phyloP scores from a whole-genome alignment of 2,797 vertebrate genomes.

The Phoebastria nigripes region DNA sequence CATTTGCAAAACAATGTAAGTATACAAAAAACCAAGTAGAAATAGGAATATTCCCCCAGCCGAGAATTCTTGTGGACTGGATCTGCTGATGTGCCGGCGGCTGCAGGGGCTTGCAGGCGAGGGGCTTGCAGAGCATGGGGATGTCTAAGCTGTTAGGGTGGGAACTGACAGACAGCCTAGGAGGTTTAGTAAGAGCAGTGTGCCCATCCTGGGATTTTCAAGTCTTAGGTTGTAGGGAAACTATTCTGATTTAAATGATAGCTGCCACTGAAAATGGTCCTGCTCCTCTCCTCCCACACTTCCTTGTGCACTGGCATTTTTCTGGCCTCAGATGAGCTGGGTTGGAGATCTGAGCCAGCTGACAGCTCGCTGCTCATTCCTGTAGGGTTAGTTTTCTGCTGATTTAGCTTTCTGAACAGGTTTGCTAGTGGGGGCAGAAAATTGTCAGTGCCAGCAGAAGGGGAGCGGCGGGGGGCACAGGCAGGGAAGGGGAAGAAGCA shows the following conservation, averaged over 20 bases:
- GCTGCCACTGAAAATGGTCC: not conserved
- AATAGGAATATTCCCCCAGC: not conserved
- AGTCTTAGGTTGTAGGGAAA: not conserved
- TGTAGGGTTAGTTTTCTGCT: constrained; percentile 33
- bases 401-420: constrained; percentile 36
- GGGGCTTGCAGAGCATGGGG: not conserved
- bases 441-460: constrained; percentile 8
- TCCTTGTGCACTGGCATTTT: constrained; percentile 14
- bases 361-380: not conserved
- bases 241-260: not conserved
- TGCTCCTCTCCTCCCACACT: not conserved
- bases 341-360: constrained; percentile 27
- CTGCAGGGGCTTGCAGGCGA: not conserved
- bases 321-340: constrained; percentile 31
- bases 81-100: not conserved
- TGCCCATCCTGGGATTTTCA: not conserved
- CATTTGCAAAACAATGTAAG: not conserved
- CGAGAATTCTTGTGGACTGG: not conserved
- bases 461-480: not conserved
- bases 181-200: not conserved
- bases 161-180: not conserved
- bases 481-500: not conserved
- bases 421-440: constrained; percentile 29
- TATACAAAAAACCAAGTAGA: not conserved
- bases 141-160: not conserved